These are phyloP conservation scores for Pteronotus mesoamericanus DNA, from an alignment of 2,797 vertebrate species.

Conservation along the genomic window DNA sequence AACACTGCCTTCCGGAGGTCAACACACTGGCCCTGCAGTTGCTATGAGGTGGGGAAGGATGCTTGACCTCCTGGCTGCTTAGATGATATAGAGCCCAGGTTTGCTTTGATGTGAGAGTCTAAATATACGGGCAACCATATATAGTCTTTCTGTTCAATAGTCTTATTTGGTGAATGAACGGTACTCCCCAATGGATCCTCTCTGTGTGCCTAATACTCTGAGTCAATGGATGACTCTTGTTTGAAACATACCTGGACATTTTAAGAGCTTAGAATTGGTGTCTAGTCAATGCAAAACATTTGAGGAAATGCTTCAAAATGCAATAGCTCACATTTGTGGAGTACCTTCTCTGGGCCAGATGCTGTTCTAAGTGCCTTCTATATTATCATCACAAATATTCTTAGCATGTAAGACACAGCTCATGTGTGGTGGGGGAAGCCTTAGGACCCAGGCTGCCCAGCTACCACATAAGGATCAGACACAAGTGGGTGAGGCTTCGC, in stretches of 20 bases:
- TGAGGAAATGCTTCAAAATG: background rate
- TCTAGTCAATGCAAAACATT: background rate
- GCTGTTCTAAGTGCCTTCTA: background rate
- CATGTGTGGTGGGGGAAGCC: no score
- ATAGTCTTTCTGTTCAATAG: background rate
- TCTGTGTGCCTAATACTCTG: background rate
- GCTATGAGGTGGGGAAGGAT: background rate
- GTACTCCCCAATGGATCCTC: background rate
- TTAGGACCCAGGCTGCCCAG: background rate
- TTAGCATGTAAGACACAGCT: background rate
- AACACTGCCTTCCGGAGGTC: background rate
- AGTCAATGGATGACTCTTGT: background rate
- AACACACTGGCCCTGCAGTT: fast-evolving
- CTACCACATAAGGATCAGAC: background rate
- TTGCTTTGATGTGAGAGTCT: background rate
- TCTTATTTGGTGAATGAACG: background rate
- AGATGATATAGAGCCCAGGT: no score
- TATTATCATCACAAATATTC: background rate
- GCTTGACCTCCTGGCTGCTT: no score
- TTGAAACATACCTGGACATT: background rate
- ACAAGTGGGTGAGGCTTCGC: no score
- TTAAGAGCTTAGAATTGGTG: background rate
- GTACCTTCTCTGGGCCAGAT: background rate
- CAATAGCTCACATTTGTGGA: background rate
- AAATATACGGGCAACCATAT: background rate